These are phyloP conservation scores for Drosophila parthenogenetica DNA, from an alignment of 2,888 invertebrate species.

Conservation along the genomic window DNA sequence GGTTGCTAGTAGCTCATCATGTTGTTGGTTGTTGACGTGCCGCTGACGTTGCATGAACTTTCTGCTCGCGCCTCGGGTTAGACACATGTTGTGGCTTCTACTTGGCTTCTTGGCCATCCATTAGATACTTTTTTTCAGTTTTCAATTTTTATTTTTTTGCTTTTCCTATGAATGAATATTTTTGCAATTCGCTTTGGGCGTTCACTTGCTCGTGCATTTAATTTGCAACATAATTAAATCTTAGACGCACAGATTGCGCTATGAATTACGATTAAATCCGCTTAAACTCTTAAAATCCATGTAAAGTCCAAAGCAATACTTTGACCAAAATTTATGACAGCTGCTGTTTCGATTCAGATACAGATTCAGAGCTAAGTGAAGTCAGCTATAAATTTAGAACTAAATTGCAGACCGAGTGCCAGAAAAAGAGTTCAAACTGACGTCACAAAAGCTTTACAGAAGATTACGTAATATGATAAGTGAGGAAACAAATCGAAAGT, in stretches of 20 bases:
- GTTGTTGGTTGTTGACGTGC: slow-evolving; percentile 49
- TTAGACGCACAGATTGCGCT: slow-evolving; percentile 32
- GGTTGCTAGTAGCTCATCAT: slow-evolving; percentile 5
- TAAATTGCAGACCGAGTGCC: slow-evolving; percentile 32
- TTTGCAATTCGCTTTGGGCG: slow-evolving; percentile 42
- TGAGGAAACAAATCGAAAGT: slow-evolving; percentile 14
- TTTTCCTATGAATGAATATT: slow-evolving; percentile 38
- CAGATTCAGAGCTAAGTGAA: slow-evolving; percentile 62
- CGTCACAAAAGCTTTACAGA: not conserved
- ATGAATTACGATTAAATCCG: slow-evolving; percentile 50
- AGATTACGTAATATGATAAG: slow-evolving; percentile 1
- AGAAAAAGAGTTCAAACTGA: slow-evolving; percentile 12
- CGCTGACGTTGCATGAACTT: slow-evolving; percentile 68
- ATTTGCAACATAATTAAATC: slow-evolving; percentile 76
- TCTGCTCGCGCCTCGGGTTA: slow-evolving; percentile 46
- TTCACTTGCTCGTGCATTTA: slow-evolving; percentile 61
- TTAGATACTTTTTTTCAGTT: slow-evolving; percentile 39
- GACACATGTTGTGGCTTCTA: slow-evolving; percentile 52
- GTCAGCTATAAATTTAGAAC: slow-evolving; percentile 61
- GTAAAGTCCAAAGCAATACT: slow-evolving; percentile 40
- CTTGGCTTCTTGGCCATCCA: slow-evolving; percentile 46
- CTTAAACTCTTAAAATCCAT: slow-evolving; percentile 13
- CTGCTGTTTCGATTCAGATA: slow-evolving; percentile 44
- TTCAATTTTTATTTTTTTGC: not conserved
- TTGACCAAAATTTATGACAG: slow-evolving; percentile 64